phyloP scores from a whole-genome alignment of 2,888 invertebrate genomes.

The Cheilosia vernalis region DNA sequence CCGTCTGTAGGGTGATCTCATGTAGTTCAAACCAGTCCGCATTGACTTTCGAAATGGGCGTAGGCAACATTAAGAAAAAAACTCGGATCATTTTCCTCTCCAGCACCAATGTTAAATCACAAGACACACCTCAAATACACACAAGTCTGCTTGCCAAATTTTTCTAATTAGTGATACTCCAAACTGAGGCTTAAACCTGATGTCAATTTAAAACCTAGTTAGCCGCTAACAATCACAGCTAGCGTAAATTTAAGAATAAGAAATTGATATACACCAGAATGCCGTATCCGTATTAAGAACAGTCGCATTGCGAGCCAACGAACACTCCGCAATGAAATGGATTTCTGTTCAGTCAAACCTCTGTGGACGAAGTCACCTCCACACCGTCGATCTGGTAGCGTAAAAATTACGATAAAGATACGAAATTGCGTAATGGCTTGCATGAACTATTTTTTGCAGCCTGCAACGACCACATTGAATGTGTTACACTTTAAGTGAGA shows the following conservation, averaged over 20 bases:
- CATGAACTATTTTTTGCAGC: constrained; percentile 35
- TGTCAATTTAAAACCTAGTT: not conserved
- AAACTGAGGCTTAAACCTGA: not conserved
- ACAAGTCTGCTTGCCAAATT: not conserved
- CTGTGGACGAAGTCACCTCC: constrained; percentile 5
- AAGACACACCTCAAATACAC: not conserved
- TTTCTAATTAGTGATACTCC: not conserved
- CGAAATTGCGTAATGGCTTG: constrained; percentile 35
- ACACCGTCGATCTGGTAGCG: not conserved
- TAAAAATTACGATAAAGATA: constrained; percentile 7
- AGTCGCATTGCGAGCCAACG: not conserved
- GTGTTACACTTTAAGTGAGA: constrained; percentile 38
- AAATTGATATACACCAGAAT: not conserved
- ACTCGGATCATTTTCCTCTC: not conserved
- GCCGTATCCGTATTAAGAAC: constrained; percentile 10
- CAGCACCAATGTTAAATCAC: not conserved
- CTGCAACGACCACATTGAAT: constrained; percentile 3
- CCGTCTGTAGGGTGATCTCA: not conserved
- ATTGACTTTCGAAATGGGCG: not conserved
- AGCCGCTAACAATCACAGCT: not conserved
- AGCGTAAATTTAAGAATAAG: not conserved
- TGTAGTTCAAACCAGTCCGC: not conserved
- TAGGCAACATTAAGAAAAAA: not conserved
- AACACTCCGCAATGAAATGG: not conserved
- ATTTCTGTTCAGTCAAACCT: not conserved